Evolutionary conservation across 2,888 invertebrate genomes (phyloP).

Genomic region (Diadromus collaris): DNA sequence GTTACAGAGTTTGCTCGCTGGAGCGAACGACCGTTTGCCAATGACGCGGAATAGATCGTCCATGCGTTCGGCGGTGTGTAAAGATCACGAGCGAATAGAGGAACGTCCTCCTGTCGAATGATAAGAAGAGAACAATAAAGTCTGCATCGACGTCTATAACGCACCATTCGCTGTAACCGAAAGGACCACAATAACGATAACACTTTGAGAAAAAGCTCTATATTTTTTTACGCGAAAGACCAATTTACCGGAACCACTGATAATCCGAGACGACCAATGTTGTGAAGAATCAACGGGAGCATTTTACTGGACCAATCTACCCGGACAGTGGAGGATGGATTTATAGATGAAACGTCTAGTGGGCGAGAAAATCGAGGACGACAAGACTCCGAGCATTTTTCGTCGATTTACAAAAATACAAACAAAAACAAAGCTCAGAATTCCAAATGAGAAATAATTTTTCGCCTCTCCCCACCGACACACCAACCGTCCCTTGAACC

Average conservation of each 20-base stretch:
- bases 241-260: conserved; percentile 20
- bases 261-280: conserved; percentile 21
- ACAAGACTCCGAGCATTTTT: not conserved
- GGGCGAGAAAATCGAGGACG: not conserved
- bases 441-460: conserved; percentile 4
- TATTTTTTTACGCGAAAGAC: conserved; percentile 36
- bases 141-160: not conserved
- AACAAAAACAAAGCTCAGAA: not conserved
- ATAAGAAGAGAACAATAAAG: not conserved
- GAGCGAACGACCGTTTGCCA: not conserved
- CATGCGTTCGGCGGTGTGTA: not conserved
- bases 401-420: not conserved
- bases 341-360: not conserved
- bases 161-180: not conserved
- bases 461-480: not conserved
- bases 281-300: conserved; percentile 9
- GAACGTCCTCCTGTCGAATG: not conserved
- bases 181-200: conserved; percentile 4
- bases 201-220: conserved; percentile 25
- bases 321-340: not conserved
- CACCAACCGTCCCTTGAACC: not conserved
- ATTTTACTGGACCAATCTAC: conserved; percentile 13
- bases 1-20: conserved; percentile 1
- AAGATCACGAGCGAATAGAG: conserved; percentile 3
- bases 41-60: conserved; percentile 11